phyloP scores from a whole-genome alignment of 2,113 vertebrate genomes.

The Siphamia tubifer region DNA sequence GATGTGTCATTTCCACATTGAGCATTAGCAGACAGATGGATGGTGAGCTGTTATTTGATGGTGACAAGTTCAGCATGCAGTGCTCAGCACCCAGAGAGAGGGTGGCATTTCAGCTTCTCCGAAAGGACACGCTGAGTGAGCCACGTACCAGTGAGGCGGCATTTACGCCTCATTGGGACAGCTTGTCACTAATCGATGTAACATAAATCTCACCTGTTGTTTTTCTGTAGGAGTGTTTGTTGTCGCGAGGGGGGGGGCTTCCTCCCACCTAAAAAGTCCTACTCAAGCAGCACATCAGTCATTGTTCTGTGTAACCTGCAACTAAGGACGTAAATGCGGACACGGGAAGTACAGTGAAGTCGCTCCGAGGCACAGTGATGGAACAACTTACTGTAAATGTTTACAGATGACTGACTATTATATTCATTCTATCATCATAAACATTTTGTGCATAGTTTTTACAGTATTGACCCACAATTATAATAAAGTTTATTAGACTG shows the following conservation, averaged over 20 bases:
- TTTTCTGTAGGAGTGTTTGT: slow-evolving; percentile 41
- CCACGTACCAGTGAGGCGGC: slow-evolving; percentile 36
- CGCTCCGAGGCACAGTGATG: neutral
- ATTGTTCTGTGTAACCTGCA: slow-evolving; percentile 20
- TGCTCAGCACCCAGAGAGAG: slow-evolving; percentile 20
- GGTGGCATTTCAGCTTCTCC: slow-evolving; percentile 56
- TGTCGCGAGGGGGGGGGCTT: neutral
- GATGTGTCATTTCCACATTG: slow-evolving; percentile 33
- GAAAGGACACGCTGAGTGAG: slow-evolving; percentile 51
- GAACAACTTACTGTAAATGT: neutral
- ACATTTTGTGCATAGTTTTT: neutral
- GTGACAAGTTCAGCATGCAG: slow-evolving; percentile 32
- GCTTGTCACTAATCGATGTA: slow-evolving; percentile 55
- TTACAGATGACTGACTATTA: neutral
- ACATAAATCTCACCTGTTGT: slow-evolving; percentile 63
- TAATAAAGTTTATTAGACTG: slow-evolving; percentile 21
- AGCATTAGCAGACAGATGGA: neutral
- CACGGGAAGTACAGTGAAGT: neutral
- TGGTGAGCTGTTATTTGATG: slow-evolving; percentile 18
- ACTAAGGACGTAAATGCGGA: slow-evolving; percentile 6
- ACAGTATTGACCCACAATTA: slow-evolving; percentile 14
- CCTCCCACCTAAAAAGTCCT: slow-evolving; percentile 2
- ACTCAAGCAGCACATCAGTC: slow-evolving; percentile 2
- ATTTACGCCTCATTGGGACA: slow-evolving; percentile 62
- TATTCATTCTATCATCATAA: neutral